Evolutionary conservation across 2,797 vertebrate species (phyloP).

Genomic region (Sebastes oblongus): DNA sequence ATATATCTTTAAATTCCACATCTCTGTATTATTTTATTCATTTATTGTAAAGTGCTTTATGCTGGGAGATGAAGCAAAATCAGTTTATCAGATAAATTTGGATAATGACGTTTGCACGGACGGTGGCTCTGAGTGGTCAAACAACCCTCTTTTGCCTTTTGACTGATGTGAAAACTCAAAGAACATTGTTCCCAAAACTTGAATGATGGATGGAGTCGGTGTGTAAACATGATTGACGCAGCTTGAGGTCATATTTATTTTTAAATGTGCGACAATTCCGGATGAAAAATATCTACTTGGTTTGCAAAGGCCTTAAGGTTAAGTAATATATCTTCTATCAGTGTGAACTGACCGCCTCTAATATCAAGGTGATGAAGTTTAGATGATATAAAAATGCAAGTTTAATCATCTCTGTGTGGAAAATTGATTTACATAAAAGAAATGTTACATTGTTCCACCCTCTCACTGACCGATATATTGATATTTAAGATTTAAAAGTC

Average conservation of each 20-base stretch:
- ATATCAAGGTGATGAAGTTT: background rate
- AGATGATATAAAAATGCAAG: background rate
- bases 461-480: background rate
- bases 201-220: background rate
- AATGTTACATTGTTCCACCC: background rate
- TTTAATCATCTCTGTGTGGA: background rate
- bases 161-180: background rate
- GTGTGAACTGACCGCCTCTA: background rate
- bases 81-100: background rate
- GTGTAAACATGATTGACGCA: background rate
- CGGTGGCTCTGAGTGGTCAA: background rate
- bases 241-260: accelerated
- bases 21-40: background rate
- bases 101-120: background rate
- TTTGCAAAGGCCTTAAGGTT: background rate
- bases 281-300: accelerated
- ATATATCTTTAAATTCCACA: no score
- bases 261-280: background rate
- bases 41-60: background rate
- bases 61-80: accelerated
- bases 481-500: background rate
- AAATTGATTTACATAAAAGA: background rate
- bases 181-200: background rate
- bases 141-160: background rate
- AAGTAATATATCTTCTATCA: background rate